phyloP scores from a whole-genome alignment of 1,140 invertebrate genomes.

The Drosophila virilis region DNA sequence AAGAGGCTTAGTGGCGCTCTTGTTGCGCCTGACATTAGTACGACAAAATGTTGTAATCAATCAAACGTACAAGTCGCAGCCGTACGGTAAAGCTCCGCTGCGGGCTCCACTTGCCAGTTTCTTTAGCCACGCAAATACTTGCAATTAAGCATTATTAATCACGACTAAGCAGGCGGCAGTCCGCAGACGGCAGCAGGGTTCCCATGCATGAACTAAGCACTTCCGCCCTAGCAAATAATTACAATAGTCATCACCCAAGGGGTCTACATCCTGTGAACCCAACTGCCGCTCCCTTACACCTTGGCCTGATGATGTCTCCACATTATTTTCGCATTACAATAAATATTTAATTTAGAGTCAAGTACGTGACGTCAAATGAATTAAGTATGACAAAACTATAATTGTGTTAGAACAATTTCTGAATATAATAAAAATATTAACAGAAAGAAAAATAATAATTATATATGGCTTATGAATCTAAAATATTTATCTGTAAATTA shows the following conservation, averaged over 20 bases:
- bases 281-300: background rate
- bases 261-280: constrained; percentile 15
- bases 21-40: constrained; percentile 57
- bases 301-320: constrained; percentile 56
- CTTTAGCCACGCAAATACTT: constrained; percentile 64
- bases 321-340: constrained; percentile 75
- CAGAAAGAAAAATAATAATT: too few relatives aligned
- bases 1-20: constrained; percentile 44
- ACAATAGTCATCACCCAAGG: constrained; percentile 71
- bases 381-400: background rate
- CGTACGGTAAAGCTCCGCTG: constrained; percentile 20
- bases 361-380: constrained; percentile 22
- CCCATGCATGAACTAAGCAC: constrained; percentile 56
- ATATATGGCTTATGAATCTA: too few relatives aligned
- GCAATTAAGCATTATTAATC: constrained; percentile 83
- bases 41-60: constrained; percentile 82
- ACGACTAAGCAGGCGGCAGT: constrained; percentile 62
- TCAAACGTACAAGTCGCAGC: constrained; percentile 52
- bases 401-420: too few relatives aligned
- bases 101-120: constrained; percentile 21
- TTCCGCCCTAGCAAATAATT: constrained; percentile 72
- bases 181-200: constrained; percentile 3
- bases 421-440: background rate
- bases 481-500: too few relatives aligned
- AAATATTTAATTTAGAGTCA: constrained; percentile 80